Conservation (phyloP, 2,888 invertebrate genomes). For the Heterodera filipjevi region DNA sequence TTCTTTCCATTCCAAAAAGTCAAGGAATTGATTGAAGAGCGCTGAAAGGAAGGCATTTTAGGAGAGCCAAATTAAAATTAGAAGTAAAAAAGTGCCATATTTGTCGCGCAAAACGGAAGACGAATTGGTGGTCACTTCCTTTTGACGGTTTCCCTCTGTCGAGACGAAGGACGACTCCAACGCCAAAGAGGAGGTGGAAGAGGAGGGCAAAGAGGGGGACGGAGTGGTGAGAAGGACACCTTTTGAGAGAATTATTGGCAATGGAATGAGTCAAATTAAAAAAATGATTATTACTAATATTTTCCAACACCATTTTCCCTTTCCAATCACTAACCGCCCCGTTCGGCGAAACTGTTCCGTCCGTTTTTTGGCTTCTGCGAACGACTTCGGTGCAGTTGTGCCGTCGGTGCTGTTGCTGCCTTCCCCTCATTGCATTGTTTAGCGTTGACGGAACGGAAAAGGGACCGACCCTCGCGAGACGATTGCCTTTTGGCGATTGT, state of each 20-base stretch:
- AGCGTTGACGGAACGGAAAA: neutral
- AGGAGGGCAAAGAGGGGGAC: neutral
- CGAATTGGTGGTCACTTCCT: neutral
- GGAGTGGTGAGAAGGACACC: neutral
- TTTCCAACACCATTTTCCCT: neutral
- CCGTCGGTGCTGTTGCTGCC: neutral
- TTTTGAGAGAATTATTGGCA: neutral
- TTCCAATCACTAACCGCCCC: neutral
- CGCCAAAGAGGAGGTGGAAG: neutral
- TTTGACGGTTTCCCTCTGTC: neutral
- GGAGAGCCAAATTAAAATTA: neutral
- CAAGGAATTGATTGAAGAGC: neutral
- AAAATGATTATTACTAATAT: too few relatives aligned
- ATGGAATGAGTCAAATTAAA: neutral
- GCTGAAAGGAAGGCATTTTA: neutral
- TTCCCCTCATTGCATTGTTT: neutral
- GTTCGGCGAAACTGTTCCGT: neutral
- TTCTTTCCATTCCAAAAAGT: conserved; percentile 5
- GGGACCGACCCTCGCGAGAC: neutral
- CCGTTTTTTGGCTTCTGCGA: neutral
- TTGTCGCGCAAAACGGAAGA: neutral
- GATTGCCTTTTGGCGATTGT: neutral
- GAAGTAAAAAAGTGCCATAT: neutral
- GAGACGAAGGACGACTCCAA: neutral
- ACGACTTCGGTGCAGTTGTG: neutral